Base-by-base conservation (phyloP, 1,140 invertebrate genomes). In the Sarcophaga bullata region DNA sequence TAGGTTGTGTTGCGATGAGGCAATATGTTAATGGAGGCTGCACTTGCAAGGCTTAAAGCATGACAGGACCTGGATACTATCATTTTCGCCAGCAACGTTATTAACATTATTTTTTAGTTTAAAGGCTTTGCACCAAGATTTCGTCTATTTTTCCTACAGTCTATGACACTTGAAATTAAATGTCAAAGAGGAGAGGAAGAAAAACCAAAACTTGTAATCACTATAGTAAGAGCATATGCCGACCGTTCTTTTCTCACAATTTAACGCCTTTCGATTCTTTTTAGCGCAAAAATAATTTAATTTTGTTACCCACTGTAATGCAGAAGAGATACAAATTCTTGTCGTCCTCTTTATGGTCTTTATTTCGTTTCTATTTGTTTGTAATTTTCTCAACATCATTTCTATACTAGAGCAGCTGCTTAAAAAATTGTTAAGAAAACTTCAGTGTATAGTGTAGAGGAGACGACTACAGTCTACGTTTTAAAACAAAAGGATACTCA, bases 21-120 rank as follows among this genome's bases (percentile, higher is more conserved):
- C 25, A 37, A 1, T 2, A 37, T 37, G 4, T 37, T 37, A 37
- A 37, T 37, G 25, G 25, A 37, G 25, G 25, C 25, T 37, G 25
- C 25, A 37, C 25, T 37, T 37, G 25, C 25, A 37, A 37, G 25
- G 4, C 25, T 37, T 37, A 37, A 37, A 37, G 25, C 1, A 37
- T 37, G 1, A 4, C 25, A 37, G 4, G 4, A 37, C 1, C 25
- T 37, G 25, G 75, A 52, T 78, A 78, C 75, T 78, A 78, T 78
- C 17, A 78, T 52, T 78, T 78, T 78, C 75, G 50, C 17, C 75
- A 78, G 19, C 75, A 50, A 78, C 75, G 52, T 78, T 78, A 78
- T 78, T 78, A 78, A 78, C 75, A 78, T 52, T 78, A 52, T 78
- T 68, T 25, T 62, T n/a, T 62, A 19, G 8, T 68, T 37, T 37